phyloP scores from a whole-genome alignment of 2,797 vertebrate genomes.

The Protosalanx chinensis region DNA sequence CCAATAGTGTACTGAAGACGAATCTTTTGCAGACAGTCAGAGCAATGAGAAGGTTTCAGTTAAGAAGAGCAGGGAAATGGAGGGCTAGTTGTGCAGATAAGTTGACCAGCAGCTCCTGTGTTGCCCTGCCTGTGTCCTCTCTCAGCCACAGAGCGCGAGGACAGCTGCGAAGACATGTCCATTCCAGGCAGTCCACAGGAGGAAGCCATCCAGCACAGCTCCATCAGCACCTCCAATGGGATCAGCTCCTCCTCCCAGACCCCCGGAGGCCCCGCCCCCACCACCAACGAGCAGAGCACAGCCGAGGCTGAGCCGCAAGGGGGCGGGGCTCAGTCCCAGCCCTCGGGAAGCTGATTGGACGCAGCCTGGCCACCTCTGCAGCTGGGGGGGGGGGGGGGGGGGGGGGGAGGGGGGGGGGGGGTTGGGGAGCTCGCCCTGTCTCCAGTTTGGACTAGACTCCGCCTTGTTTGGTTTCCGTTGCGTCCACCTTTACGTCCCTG shows the following conservation, averaged over 20 bases:
- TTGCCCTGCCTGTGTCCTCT: slow-evolving; percentile 1
- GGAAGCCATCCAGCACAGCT: slow-evolving; percentile 97
- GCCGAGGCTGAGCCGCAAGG: slow-evolving; percentile 80
- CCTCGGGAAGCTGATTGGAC: slow-evolving; percentile 89
- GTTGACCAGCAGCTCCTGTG: not conserved
- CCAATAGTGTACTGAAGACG: too few species aligned
- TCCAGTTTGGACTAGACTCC: slow-evolving; percentile 47
- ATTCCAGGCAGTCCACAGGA: slow-evolving; percentile 90
- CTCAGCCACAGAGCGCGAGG: slow-evolving; percentile 88
- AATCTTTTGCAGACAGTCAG: too few species aligned
- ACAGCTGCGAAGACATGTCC: slow-evolving; percentile 93
- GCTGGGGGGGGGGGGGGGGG: slow-evolving; percentile 31
- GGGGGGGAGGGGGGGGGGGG: slow-evolving; percentile 43
- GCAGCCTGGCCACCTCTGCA: slow-evolving; percentile 36
- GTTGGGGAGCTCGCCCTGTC: slow-evolving; percentile 47
- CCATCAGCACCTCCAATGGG: slow-evolving; percentile 97
- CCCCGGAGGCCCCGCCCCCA: slow-evolving; percentile 72
- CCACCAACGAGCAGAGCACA: slow-evolving; percentile 83
- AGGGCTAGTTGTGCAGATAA: too few species aligned
- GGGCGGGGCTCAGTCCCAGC: slow-evolving; percentile 77
- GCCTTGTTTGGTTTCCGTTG: slow-evolving; percentile 33
- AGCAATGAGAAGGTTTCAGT: too few species aligned
- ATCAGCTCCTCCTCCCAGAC: slow-evolving; percentile 85
- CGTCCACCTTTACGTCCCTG: slow-evolving; percentile 32
- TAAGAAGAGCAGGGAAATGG: too few species aligned